Conservation (phyloP, 2,113 vertebrate genomes). For the Scytalopus superciliaris region DNA sequence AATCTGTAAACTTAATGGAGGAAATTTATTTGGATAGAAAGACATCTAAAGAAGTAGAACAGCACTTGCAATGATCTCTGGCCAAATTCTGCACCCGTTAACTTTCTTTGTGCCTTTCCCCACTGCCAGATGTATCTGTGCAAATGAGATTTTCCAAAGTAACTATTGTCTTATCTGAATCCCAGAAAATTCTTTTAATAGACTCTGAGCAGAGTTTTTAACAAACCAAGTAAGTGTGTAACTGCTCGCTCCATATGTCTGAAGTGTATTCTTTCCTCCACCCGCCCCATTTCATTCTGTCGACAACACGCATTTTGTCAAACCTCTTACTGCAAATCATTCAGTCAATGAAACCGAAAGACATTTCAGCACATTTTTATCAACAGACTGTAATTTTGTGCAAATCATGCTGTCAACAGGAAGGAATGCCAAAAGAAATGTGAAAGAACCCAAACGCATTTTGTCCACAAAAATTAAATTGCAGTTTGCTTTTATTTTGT, state of each 20-base stretch:
- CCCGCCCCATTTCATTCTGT: slow-evolving; percentile 11
- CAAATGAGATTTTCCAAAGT: slow-evolving; percentile 27
- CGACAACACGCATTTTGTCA: slow-evolving; percentile 53
- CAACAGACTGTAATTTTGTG: slow-evolving; percentile 49
- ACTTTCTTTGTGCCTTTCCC: slow-evolving; percentile 17
- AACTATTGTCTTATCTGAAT: slow-evolving; percentile 25
- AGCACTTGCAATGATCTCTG: slow-evolving; percentile 12
- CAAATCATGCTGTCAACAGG: slow-evolving; percentile 44
- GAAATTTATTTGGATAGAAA: slow-evolving; percentile 56
- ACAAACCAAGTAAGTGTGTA: neutral
- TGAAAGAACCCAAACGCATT: slow-evolving; percentile 28
- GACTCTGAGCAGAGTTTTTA: neutral
- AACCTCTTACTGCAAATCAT: slow-evolving; percentile 52
- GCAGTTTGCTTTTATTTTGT: neutral
- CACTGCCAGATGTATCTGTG: slow-evolving; percentile 19
- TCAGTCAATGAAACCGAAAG: slow-evolving; percentile 46
- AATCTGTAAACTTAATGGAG: slow-evolving; percentile 47
- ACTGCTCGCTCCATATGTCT: neutral
- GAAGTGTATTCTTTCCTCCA: neutral
- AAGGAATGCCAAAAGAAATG: slow-evolving; percentile 12
- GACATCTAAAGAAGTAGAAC: slow-evolving; percentile 30
- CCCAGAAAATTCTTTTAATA: neutral
- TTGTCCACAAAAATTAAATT: neutral
- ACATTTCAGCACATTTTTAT: slow-evolving; percentile 51
- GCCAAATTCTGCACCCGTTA: slow-evolving; percentile 50